phyloP scores from a whole-genome alignment of 1,140 invertebrate species.

The Aleiodes sp. region DNA sequence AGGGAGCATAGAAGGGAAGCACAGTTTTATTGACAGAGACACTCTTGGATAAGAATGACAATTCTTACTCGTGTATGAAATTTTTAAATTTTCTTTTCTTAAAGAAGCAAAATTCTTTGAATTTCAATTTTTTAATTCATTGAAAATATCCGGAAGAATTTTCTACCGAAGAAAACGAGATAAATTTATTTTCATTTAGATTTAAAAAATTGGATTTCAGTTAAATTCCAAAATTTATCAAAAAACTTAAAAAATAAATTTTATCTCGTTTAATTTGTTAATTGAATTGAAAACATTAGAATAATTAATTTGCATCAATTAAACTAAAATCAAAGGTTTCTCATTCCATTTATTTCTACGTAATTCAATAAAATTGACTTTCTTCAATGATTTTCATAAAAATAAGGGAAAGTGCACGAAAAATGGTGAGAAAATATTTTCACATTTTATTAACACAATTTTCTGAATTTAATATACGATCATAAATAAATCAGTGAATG shows the following conservation, averaged over 20 bases:
- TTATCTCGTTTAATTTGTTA: too few species aligned
- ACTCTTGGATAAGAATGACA: not conserved
- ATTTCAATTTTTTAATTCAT: not conserved
- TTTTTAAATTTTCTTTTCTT: too few species aligned
- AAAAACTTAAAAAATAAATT: too few species aligned
- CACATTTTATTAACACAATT: slow-evolving; percentile 12
- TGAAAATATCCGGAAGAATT: not conserved
- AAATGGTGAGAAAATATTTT: not conserved
- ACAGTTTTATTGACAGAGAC: slow-evolving; percentile 14
- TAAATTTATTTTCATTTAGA: too few species aligned
- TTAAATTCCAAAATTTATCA: too few species aligned
- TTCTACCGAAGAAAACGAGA: not conserved
- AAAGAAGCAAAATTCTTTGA: not conserved
- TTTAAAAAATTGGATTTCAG: too few species aligned
- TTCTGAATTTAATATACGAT: not conserved
- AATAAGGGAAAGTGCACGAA: slow-evolving; percentile 8
- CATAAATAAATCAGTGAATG: not conserved
- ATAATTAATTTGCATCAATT: too few species aligned
- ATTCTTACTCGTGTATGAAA: not conserved
- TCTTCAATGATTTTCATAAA: not conserved
- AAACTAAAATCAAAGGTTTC: too few species aligned
- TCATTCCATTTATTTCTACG: not conserved
- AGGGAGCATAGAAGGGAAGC: slow-evolving; percentile 9
- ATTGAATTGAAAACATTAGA: too few species aligned
- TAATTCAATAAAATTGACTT: not conserved